Conservation (phyloP, 2,797 vertebrate species). For the Neosalanx taihuensis region DNA sequence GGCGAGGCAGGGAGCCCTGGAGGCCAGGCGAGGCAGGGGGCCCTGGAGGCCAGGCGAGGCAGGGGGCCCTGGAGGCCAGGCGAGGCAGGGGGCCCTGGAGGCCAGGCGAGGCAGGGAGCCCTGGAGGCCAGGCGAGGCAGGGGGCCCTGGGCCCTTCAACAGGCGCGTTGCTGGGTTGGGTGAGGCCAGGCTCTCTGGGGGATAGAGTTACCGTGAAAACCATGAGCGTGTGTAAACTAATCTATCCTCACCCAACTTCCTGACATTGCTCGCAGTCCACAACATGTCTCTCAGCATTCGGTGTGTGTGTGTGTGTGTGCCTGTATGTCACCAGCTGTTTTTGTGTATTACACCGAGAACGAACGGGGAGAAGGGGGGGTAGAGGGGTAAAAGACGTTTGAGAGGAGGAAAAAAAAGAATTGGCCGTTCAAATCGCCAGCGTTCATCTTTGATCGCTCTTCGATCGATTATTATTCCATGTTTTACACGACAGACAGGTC, state of each 20-base stretch:
- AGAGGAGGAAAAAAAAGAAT: neutral
- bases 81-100: neutral
- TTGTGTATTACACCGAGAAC: neutral
- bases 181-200: slow-evolving; percentile 36
- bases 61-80: neutral
- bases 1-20: too few species aligned
- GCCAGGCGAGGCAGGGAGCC: neutral
- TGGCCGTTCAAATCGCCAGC: neutral
- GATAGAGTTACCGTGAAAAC: slow-evolving; percentile 70
- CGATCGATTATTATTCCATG: neutral
- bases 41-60: too few species aligned
- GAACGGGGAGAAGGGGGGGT: neutral
- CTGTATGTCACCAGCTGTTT: slow-evolving; percentile 14
- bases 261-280: slow-evolving; percentile 52
- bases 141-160: neutral
- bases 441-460: neutral
- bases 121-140: neutral
- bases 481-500: neutral
- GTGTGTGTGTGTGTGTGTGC: slow-evolving; percentile 19
- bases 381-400: too few species aligned
- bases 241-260: slow-evolving; percentile 62
- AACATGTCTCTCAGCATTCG: slow-evolving; percentile 46
- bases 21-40: too few species aligned
- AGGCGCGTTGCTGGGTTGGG: slow-evolving; percentile 20
- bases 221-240: slow-evolving; percentile 75